Percentiles rank a stretch among this genome's conserved stretches.
These are phyloP conservation scores for Abscondita cerata DNA, from an alignment of 2,888 invertebrate genomes.

Conservation along the genomic window DNA sequence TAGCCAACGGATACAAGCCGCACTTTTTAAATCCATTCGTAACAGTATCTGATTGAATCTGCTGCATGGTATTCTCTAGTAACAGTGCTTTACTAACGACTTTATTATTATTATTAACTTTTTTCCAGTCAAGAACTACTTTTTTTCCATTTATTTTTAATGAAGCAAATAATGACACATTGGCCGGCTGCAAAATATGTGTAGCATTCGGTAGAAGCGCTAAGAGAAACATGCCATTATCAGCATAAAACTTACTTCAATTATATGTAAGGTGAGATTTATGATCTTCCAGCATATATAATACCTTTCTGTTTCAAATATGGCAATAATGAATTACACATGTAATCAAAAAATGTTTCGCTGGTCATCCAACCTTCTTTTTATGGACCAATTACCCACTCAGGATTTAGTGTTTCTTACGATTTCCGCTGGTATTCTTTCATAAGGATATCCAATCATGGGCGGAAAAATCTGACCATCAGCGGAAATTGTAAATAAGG, in stretches of 20 bases:
- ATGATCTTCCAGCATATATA: slow-evolving; percentile 27
- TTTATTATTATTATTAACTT: slow-evolving; percentile 13
- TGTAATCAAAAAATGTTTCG: slow-evolving; percentile 30
- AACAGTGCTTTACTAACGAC: slow-evolving; percentile 12
- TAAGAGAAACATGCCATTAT: slow-evolving; percentile 17
- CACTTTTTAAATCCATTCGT: slow-evolving; percentile 35
- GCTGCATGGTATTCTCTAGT: slow-evolving; percentile 3
- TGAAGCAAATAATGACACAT: slow-evolving; percentile 25
- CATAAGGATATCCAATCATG: neutral
- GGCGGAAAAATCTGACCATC: slow-evolving; percentile 25
- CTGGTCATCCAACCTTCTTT: slow-evolving; percentile 28
- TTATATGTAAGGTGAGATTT: slow-evolving; percentile 29
- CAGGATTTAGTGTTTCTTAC: slow-evolving; percentile 24
- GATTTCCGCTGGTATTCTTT: slow-evolving; percentile 23
- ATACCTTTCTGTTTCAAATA: slow-evolving; percentile 24
- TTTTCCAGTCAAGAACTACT: slow-evolving; percentile 20
- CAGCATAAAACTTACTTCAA: slow-evolving; percentile 13
- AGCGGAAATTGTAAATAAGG: slow-evolving; percentile 29
- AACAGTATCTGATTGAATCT: slow-evolving; percentile 6
- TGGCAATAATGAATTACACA: slow-evolving; percentile 30
- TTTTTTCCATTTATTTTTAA: slow-evolving; percentile 28
- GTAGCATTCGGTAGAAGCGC: slow-evolving; percentile 26
- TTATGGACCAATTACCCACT: slow-evolving; percentile 24
- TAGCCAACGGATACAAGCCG: slow-evolving; percentile 34
- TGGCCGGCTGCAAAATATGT: slow-evolving; percentile 25